Conservation (phyloP, 64 coral and sea anemone species). For the Acropora yongei region DNA sequence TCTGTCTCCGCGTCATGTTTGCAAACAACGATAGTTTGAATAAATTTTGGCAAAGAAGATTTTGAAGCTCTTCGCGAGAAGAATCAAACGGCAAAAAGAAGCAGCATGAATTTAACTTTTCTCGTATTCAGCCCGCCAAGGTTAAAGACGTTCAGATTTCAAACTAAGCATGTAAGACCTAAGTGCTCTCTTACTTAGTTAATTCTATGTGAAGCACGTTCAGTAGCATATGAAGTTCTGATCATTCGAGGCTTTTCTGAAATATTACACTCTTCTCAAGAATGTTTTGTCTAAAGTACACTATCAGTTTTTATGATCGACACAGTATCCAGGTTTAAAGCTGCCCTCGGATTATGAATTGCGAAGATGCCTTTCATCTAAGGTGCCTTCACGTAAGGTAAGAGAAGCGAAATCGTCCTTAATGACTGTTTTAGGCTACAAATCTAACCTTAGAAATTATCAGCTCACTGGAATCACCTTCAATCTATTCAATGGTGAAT, state of each 20-base stretch:
- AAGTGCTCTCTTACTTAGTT: not conserved
- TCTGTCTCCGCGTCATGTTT: constrained; percentile 10
- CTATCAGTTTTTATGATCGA: too few species aligned
- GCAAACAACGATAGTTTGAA: constrained; percentile 32
- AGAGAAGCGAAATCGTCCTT: not conserved
- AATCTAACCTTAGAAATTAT: too few species aligned
- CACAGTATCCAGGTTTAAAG: too few species aligned
- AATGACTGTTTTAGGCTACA: not conserved
- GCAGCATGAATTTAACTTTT: too few species aligned
- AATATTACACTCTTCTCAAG: not conserved
- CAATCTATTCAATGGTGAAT: not conserved
- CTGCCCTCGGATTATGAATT: too few species aligned
- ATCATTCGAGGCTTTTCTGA: not conserved
- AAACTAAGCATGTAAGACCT: not conserved
- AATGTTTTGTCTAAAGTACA: too few species aligned
- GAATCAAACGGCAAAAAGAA: too few species aligned
- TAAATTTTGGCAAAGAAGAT: not conserved
- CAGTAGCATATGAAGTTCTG: not conserved
- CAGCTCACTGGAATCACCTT: too few species aligned
- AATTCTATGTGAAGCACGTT: not conserved
- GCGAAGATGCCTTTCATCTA: too few species aligned
- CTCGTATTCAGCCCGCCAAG: not conserved
- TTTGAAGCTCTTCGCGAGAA: not conserved
- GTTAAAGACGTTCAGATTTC: not conserved
- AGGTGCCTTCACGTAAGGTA: not conserved